Conservation (phyloP, 1,140 invertebrate genomes). For the Apis laboriosa region DNA sequence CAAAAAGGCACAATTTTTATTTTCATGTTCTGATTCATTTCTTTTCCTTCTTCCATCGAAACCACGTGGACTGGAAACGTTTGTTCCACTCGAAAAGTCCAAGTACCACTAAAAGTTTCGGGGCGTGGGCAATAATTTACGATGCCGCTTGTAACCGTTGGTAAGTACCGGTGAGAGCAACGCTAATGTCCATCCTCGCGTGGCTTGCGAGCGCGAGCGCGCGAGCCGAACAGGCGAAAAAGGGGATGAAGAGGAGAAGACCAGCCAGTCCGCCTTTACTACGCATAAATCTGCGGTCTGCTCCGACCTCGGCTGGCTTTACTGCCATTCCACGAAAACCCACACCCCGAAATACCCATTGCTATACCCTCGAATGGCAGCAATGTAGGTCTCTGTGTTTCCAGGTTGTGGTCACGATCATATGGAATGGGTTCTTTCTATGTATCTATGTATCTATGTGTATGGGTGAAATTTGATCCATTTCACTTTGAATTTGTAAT, state of each 20-base stretch:
- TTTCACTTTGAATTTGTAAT: background rate
- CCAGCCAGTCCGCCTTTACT: slow-evolving; percentile 69
- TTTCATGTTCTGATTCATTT: background rate
- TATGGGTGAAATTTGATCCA: background rate
- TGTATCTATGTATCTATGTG: background rate
- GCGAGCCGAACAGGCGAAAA: background rate
- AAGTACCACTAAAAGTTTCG: slow-evolving; percentile 74
- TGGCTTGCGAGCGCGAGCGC: slow-evolving; percentile 12
- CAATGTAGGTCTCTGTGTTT: slow-evolving; percentile 73
- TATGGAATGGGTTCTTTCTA: background rate
- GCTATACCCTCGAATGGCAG: slow-evolving; percentile 16
- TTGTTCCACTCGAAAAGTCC: slow-evolving; percentile 29
- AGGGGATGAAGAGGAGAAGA: slow-evolving; percentile 45
- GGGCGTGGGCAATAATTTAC: slow-evolving; percentile 79
- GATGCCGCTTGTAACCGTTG: slow-evolving; percentile 75
- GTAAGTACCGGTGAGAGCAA: slow-evolving; percentile 75
- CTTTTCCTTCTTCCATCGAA: too few species aligned
- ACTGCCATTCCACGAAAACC: slow-evolving; percentile 75
- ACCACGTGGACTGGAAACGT: slow-evolving; percentile 16
- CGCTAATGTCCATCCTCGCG: slow-evolving; percentile 72
- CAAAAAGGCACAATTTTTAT: background rate
- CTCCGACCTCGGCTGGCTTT: slow-evolving; percentile 68
- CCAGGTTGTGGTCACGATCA: slow-evolving; percentile 16
- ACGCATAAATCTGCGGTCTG: slow-evolving; percentile 78
- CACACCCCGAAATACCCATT: slow-evolving; percentile 36